Conservation (phyloP, 2,113 vertebrate species). For the Gambusia affinis region DNA sequence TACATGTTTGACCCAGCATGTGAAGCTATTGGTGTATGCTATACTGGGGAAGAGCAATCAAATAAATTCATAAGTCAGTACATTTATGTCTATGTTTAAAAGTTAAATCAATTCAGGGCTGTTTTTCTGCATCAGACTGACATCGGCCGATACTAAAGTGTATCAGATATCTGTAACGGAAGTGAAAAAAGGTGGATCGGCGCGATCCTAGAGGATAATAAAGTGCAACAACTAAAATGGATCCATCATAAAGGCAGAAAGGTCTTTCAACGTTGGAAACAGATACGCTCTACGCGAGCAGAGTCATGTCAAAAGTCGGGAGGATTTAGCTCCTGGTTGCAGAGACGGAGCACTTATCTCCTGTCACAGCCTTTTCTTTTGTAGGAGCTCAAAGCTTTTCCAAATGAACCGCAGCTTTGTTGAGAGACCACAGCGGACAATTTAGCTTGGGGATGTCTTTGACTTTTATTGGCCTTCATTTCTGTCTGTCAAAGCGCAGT, state of each 20-base stretch:
- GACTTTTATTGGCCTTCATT: constrained; percentile 54
- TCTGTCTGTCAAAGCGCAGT: constrained; percentile 46
- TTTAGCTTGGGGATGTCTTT: constrained; percentile 41
- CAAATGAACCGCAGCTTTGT: constrained; percentile 63
- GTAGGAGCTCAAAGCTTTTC: constrained; percentile 51
- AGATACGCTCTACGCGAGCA: constrained; percentile 16
- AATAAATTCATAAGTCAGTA: too few species aligned
- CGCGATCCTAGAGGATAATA: not conserved
- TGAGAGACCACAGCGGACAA: constrained; percentile 34
- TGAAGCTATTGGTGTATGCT: too few species aligned
- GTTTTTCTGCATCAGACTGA: too few species aligned
- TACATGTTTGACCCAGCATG: too few species aligned
- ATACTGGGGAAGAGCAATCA: too few species aligned
- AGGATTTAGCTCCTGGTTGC: constrained; percentile 32
- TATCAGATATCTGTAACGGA: too few species aligned
- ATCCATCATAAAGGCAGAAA: not conserved
- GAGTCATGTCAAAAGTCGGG: constrained; percentile 38
- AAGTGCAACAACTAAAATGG: not conserved
- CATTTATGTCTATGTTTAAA: too few species aligned
- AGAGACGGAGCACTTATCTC: constrained; percentile 52
- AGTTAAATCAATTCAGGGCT: too few species aligned
- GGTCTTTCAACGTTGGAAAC: constrained; percentile 21
- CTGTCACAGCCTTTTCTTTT: constrained; percentile 41
- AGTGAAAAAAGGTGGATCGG: too few species aligned
- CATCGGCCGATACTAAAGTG: too few species aligned